Evolutionary conservation across 2,888 invertebrate species (phyloP), one percentile per base, ranked within the genome.

Genomic region (Folsomia candida): DNA sequence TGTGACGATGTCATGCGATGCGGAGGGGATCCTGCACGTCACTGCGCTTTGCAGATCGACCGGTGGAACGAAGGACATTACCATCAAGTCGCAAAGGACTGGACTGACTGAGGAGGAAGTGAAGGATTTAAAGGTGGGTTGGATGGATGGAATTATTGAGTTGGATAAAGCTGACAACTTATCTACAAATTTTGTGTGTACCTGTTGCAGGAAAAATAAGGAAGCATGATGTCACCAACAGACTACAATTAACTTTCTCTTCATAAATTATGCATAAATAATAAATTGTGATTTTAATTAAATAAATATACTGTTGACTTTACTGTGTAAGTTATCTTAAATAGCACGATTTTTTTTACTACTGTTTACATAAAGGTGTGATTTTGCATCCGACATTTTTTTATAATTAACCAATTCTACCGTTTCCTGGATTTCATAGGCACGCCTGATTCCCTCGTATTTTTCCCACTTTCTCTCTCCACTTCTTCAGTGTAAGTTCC

Each of bases 401-500:
- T 11, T 47, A 47, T 18, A 47, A 47, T 11, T 47, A 47, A 57
- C 20, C 20, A 6, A 57, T n/a, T n/a, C 29, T 20, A 62, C 29
- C 62, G 62, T 62, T 62, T 62, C 29, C 62, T 26, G 14, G 62
- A 62, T 29, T 62, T 62, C 2, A 62, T 27, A n/a, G 4, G 4
- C 14, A 20, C n/a, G 20, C 29, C 62, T 27, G n/a, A n/a, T n/a
- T n/a, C n/a, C n/a, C n/a, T n/a, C n/a, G n/a, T n/a, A 59, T n/a
- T n/a, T n/a, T n/a, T n/a, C n/a, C n/a, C n/a, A n/a, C n/a, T n/a
- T n/a, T n/a, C n/a, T n/a, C n/a, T 59, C 18, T 47, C 47, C 47
- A 47, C 47, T n/a, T n/a, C n/a, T 1, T 74, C 76, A 26, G 72
- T 68, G 29, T 78, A 78, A 27, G 70, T 67, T 1, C 78, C 77